phyloP scores from a whole-genome alignment of 2,113 vertebrate genomes.

The Prochilodus magdalenae region DNA sequence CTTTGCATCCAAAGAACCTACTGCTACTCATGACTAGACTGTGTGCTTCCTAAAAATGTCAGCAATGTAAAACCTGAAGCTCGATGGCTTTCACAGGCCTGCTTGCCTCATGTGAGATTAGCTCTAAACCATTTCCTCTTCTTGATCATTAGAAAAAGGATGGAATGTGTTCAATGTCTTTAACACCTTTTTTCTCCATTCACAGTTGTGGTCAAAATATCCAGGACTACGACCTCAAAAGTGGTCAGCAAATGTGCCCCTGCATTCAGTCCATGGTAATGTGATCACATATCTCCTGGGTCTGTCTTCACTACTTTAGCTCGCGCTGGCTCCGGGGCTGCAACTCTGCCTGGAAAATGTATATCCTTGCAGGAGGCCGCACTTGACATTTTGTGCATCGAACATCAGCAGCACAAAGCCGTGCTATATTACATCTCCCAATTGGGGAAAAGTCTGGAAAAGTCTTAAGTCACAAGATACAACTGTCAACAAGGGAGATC shows the following conservation, averaged over 20 bases:
- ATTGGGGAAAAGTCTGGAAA: constrained; percentile 65
- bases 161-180: constrained; percentile 39
- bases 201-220: constrained; percentile 9
- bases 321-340: constrained; percentile 1
- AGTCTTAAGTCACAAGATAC: constrained; percentile 64
- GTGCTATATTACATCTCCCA: constrained; percentile 60
- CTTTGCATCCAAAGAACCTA: no score
- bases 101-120: constrained; percentile 18
- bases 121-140: constrained; percentile 19
- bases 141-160: not conserved
- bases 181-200: constrained; percentile 16
- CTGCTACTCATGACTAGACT: not conserved
- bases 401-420: constrained; percentile 27
- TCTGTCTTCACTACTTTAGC: constrained; percentile 12
- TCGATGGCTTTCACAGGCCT: constrained; percentile 31
- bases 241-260: constrained; percentile 8
- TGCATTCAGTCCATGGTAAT: constrained; percentile 26
- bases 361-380: constrained; percentile 62
- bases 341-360: constrained; percentile 31
- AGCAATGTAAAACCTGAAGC: not conserved
- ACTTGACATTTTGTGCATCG: constrained; percentile 55
- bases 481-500: constrained; percentile 57
- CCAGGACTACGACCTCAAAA: not conserved
- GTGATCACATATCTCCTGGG: constrained; percentile 8
- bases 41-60: constrained; percentile 4